Conservation (phyloP, 2,113 vertebrate species). For the Lates calcarifer region DNA sequence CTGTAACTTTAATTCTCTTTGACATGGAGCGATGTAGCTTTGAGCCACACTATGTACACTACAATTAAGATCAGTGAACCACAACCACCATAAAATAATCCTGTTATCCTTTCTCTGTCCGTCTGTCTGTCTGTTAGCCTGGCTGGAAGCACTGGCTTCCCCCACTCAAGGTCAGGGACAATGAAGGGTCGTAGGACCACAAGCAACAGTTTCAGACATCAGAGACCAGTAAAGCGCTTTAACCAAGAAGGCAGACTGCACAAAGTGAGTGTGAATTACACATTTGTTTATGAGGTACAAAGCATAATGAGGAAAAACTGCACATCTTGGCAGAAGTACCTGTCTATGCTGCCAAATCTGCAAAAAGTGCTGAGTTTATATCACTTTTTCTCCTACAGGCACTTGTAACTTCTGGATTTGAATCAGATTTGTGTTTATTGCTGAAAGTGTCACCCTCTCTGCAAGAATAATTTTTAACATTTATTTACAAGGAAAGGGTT, state of each 20-base stretch:
- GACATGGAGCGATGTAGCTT: constrained; percentile 71
- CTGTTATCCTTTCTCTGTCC: constrained; percentile 24
- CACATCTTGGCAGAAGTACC: neutral
- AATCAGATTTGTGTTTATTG: constrained; percentile 4
- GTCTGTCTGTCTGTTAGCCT: constrained; percentile 38
- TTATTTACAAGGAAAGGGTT: constrained; percentile 5
- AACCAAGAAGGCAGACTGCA: neutral
- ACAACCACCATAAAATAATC: constrained; percentile 51
- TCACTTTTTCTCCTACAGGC: neutral
- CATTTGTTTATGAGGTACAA: neutral
- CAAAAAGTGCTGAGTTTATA: constrained; percentile 2
- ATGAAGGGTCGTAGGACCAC: constrained; percentile 42
- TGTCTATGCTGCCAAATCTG: neutral
- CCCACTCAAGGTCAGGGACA: constrained; percentile 58
- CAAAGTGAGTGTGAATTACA: constrained; percentile 2
- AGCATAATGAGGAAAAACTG: constrained; percentile 10
- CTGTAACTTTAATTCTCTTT: constrained; percentile 74
- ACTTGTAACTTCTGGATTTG: neutral
- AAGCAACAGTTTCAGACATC: constrained; percentile 38
- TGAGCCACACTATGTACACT: constrained; percentile 66
- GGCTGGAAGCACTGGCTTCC: constrained; percentile 31
- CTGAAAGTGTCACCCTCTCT: neutral
- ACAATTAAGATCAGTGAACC: constrained; percentile 67
- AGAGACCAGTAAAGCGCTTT: neutral
- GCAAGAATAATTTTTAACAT: neutral